phyloP scores from a whole-genome alignment of 2,113 vertebrate species.

The Salminus brasiliensis region DNA sequence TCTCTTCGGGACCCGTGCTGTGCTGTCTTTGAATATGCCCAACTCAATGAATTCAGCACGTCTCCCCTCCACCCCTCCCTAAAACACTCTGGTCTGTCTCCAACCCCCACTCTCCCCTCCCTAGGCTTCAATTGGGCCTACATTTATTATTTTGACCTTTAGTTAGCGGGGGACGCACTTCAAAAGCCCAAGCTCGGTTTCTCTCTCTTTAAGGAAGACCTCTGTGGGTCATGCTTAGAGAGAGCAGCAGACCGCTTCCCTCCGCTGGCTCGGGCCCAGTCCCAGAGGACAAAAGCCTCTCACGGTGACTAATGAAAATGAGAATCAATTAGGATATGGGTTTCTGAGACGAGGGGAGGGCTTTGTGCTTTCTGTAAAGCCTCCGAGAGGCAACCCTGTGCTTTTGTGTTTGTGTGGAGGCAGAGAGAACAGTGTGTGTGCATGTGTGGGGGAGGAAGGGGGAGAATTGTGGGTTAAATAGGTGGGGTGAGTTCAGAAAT shows the following conservation, averaged over 20 bases:
- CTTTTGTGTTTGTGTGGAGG: not conserved
- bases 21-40: constrained; percentile 67
- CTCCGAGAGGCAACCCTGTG: constrained; percentile 29
- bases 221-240: constrained; percentile 69
- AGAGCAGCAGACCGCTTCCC: constrained; percentile 65
- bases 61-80: constrained; percentile 54
- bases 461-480: not conserved
- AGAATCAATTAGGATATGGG: constrained; percentile 70
- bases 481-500: not conserved
- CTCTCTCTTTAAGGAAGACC: constrained; percentile 63
- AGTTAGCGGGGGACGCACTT: constrained; percentile 72
- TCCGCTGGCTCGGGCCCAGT: constrained; percentile 64
- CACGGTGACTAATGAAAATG: constrained; percentile 71
- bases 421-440: not conserved
- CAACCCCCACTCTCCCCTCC: constrained; percentile 55
- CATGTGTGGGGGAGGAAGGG: not conserved
- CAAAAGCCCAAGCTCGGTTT: constrained; percentile 62
- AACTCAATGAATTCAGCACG: constrained; percentile 77
- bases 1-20: constrained; percentile 67
- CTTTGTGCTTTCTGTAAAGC: constrained; percentile 47
- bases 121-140: constrained; percentile 78
- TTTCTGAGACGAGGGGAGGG: constrained; percentile 49
- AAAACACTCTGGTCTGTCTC: constrained; percentile 55
- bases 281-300: constrained; percentile 64
- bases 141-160: constrained; percentile 87